phyloP scores from a whole-genome alignment of 2,888 invertebrate genomes.

The Hipparchia semele region DNA sequence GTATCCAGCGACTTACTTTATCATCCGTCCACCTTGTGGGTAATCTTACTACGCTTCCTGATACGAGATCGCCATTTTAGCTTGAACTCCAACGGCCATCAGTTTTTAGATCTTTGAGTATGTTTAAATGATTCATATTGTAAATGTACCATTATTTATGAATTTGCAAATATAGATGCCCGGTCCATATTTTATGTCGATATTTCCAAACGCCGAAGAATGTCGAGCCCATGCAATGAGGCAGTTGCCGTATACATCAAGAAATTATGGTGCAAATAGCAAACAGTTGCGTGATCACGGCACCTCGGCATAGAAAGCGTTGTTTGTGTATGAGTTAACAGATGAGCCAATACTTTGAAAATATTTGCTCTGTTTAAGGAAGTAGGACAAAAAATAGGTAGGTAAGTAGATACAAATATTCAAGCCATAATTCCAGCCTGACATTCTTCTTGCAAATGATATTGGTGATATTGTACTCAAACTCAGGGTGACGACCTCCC shows the following conservation, averaged over 20 bases:
- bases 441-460: background rate
- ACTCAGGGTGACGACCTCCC: too few relatives aligned
- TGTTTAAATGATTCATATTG: too few relatives aligned
- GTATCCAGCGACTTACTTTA: too few relatives aligned
- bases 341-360: background rate
- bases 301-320: conserved; percentile 10
- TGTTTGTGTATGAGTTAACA: conserved; percentile 20
- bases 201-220: background rate
- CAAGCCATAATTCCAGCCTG: too few relatives aligned
- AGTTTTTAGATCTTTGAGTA: too few relatives aligned
- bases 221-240: background rate
- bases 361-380: background rate
- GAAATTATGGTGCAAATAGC: conserved; percentile 16
- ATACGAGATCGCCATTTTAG: too few relatives aligned
- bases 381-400: background rate
- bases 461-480: too few relatives aligned
- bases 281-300: conserved; percentile 14
- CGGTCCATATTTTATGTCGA: background rate
- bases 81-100: too few relatives aligned
- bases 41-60: too few relatives aligned
- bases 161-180: background rate
- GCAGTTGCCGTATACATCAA: conserved; percentile 5
- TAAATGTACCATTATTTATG: background rate
- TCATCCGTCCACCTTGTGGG: too few relatives aligned
- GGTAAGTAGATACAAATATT: too few relatives aligned